Conservation (phyloP, 2,888 invertebrate species). For the Pseudanteris insignis region DNA sequence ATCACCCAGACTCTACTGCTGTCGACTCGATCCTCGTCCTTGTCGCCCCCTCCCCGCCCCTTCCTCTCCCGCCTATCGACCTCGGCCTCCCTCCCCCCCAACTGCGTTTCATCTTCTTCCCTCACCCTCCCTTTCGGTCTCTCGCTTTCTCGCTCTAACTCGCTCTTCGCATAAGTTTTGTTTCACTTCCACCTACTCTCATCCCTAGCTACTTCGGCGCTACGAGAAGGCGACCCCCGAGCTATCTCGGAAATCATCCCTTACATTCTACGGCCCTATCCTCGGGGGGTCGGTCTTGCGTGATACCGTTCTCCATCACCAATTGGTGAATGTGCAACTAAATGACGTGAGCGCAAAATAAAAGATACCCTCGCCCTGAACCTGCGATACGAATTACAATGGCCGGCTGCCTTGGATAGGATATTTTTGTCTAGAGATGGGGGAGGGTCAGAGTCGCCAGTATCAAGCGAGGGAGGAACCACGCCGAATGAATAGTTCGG, state of each 20-base stretch:
- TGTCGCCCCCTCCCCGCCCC: slow-evolving; percentile 17
- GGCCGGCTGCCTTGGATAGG: slow-evolving; percentile 34
- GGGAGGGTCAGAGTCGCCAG: not conserved
- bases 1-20: slow-evolving; percentile 31
- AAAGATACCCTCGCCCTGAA: slow-evolving; percentile 53
- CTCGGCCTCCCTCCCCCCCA: slow-evolving; percentile 9
- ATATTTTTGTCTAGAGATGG: slow-evolving; percentile 5
- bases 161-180: slow-evolving; percentile 35
- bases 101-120: too few relatives aligned
- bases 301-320: slow-evolving; percentile 35
- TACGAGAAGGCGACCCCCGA: slow-evolving; percentile 60
- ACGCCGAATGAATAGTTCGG: slow-evolving; percentile 8
- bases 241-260: slow-evolving; percentile 67
- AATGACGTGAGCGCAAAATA: slow-evolving; percentile 57
- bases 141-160: slow-evolving; percentile 13
- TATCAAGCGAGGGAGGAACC: too few relatives aligned
- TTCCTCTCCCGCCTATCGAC: slow-evolving; percentile 12
- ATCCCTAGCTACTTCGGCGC: slow-evolving; percentile 61
- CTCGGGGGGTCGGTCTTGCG: slow-evolving; percentile 50
- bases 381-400: slow-evolving; percentile 60
- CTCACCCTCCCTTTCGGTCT: slow-evolving; percentile 19
- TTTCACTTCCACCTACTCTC: slow-evolving; percentile 43
- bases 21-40: slow-evolving; percentile 45
- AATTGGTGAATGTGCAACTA: slow-evolving; percentile 51
- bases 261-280: slow-evolving; percentile 61